Evolutionary conservation across 1,140 invertebrate genomes (phyloP).

Genomic region (Drosophila dunni): DNA sequence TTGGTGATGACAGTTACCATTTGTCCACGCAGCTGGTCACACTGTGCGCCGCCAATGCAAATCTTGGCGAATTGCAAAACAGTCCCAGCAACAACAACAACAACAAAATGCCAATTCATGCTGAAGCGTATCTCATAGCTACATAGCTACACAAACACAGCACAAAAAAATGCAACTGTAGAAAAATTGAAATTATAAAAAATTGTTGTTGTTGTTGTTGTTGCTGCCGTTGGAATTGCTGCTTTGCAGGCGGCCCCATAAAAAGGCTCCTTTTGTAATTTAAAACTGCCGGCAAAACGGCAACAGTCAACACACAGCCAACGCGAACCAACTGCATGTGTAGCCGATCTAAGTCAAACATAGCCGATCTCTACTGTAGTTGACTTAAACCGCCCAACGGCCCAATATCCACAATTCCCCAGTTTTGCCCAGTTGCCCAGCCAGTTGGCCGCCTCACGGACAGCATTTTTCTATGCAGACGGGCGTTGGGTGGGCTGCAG

Average conservation of each 20-base stretch:
- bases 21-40: conserved; percentile 14
- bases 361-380: background rate
- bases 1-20: conserved; percentile 31
- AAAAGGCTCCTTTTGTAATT: conserved; percentile 75
- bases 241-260: conserved; percentile 35
- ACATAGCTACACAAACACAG: conserved; percentile 41
- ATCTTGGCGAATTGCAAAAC: conserved; percentile 51
- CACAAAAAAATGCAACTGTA: background rate
- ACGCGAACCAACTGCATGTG: conserved; percentile 25
- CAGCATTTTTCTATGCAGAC: conserved; percentile 62
- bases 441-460: conserved; percentile 56
- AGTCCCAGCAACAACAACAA: conserved; percentile 5
- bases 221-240: conserved; percentile 14
- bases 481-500: background rate
- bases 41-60: conserved; percentile 36
- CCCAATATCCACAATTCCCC: conserved; percentile 17
- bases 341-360: too few relatives aligned
- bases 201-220: conserved; percentile 25
- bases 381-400: conserved; percentile 14
- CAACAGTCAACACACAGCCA: background rate
- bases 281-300: conserved; percentile 61
- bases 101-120: conserved; percentile 75
- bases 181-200: conserved; percentile 72
- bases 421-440: conserved; percentile 14
- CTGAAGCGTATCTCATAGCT: conserved; percentile 68